Evolutionary conservation across 2,113 vertebrate genomes (phyloP).

Genomic region (Shinisaurus crocodilurus): DNA sequence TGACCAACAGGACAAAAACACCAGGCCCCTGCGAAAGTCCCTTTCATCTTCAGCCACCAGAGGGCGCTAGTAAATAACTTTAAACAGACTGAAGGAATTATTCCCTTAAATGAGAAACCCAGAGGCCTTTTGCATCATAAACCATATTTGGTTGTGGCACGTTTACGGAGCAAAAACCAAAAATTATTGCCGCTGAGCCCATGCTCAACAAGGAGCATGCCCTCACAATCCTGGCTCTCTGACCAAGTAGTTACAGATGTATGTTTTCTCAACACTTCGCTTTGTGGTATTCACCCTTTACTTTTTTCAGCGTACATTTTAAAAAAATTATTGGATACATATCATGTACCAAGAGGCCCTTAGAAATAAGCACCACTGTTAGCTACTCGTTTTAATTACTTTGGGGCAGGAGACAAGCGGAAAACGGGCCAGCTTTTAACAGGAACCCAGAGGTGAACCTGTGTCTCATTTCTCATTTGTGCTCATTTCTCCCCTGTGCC

Average conservation of each 20-base stretch:
- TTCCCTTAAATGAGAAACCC: neutral
- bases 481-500: neutral
- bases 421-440: neutral
- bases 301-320: no score
- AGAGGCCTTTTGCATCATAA: neutral
- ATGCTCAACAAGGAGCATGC: neutral
- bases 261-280: neutral
- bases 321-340: neutral
- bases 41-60: neutral
- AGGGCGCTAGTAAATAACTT: slow-evolving; percentile 22
- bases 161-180: neutral
- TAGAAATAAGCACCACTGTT: neutral
- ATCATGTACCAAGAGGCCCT: neutral
- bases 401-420: neutral
- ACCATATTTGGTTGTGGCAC: neutral
- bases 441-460: neutral
- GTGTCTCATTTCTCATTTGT: neutral
- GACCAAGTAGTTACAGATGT: no score
- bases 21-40: neutral
- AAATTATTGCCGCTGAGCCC: neutral
- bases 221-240: neutral
- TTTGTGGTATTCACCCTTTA: neutral
- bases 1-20: no score
- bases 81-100: neutral
- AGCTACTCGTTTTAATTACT: no score